Percentiles rank a stretch among this genome's conserved stretches.
Evolutionary conservation across 2,113 vertebrate genomes (phyloP).

Genomic region (Brienomyrus brachyistius): DNA sequence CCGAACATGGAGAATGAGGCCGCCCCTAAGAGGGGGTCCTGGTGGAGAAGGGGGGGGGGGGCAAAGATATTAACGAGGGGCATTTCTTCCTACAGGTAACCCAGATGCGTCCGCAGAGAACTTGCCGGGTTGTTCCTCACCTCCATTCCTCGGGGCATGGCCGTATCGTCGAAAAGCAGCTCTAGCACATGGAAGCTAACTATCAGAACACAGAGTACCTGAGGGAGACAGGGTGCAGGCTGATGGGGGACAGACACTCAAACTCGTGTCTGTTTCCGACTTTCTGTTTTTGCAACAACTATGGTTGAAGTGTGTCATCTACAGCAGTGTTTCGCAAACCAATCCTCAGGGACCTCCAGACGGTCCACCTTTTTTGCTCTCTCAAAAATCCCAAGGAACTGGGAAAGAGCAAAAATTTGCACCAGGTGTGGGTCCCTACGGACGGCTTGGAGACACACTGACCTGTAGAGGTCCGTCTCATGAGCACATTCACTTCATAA

Average conservation of each 20-base stretch:
- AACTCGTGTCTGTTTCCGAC: neutral
- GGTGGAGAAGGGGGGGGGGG: constrained; percentile 11
- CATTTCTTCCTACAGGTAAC: neutral
- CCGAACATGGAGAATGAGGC: constrained; percentile 93
- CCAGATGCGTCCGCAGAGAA: neutral
- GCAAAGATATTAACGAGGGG: neutral
- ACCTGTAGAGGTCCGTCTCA: neutral
- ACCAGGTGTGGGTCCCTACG: too few species aligned
- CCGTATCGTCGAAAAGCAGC: constrained; percentile 84
- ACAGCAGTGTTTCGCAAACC: too few species aligned
- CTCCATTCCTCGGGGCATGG: constrained; percentile 90
- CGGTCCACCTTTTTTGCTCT: too few species aligned
- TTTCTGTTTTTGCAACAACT: neutral
- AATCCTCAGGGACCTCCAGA: too few species aligned
- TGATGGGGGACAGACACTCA: neutral
- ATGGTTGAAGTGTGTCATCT: neutral
- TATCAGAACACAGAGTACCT: constrained; percentile 87
- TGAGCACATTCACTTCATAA: neutral
- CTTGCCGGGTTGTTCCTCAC: constrained; percentile 46
- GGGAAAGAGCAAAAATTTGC: too few species aligned
- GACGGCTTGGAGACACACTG: too few species aligned
- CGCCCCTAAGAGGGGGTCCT: constrained; percentile 81
- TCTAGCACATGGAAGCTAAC: constrained; percentile 90
- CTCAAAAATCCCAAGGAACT: too few species aligned
- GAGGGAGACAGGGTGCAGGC: constrained; percentile 9